phyloP scores from a whole-genome alignment of 1,140 invertebrate species.

The Bradysia coprophila region DNA sequence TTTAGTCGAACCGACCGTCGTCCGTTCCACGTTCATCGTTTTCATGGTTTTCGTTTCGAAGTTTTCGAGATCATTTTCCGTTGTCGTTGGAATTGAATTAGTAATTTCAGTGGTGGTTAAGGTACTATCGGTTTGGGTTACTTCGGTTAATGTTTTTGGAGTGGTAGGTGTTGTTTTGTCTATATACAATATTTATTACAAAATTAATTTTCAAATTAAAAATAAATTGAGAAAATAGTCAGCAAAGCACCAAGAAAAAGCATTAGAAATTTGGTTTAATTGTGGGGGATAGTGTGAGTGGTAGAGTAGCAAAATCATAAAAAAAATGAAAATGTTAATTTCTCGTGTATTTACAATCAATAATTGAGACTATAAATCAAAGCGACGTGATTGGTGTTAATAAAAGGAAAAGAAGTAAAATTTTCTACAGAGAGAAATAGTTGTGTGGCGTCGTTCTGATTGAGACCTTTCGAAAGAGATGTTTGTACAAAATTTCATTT shows the following conservation, averaged over 20 bases:
- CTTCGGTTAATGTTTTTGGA: conserved; percentile 8
- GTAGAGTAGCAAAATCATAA: too few species aligned
- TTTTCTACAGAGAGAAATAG: too few species aligned
- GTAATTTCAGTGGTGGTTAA: conserved; percentile 1
- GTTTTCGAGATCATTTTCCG: conserved; percentile 10
- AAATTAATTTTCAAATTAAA: not conserved
- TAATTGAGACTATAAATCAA: too few species aligned
- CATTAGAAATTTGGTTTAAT: too few species aligned
- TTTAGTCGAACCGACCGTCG: not conserved
- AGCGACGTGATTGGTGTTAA: too few species aligned
- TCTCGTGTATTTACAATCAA: too few species aligned
- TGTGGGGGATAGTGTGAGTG: too few species aligned
- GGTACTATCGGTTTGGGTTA: conserved; percentile 7
- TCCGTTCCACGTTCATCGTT: conserved; percentile 1
- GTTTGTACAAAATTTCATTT: too few species aligned
- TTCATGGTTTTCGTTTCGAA: conserved; percentile 6
- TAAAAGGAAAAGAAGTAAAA: too few species aligned
- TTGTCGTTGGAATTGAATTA: conserved; percentile 13
- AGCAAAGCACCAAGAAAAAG: not conserved
- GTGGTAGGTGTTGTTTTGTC: not conserved
- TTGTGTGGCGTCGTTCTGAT: too few species aligned
- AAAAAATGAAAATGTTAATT: too few species aligned
- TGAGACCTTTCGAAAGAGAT: too few species aligned
- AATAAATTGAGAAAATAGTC: not conserved
- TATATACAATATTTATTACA: not conserved